phyloP scores from a whole-genome alignment of 2,888 invertebrate species.

The Teleogryllus oceanicus region DNA sequence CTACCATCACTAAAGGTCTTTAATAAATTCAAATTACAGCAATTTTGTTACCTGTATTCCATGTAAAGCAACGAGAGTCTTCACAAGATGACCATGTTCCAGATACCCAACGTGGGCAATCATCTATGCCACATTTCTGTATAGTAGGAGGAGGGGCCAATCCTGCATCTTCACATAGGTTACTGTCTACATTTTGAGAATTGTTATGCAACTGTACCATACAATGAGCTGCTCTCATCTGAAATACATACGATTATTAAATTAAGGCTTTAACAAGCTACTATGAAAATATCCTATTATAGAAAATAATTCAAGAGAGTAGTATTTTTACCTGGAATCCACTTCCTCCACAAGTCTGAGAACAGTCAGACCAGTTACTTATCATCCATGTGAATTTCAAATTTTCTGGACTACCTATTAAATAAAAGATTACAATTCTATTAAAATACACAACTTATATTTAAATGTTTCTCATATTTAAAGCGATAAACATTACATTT shows the following conservation, averaged over 20 bases:
- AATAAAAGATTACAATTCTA: not conserved
- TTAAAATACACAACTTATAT: no score
- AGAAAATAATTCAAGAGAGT: conserved; percentile 20
- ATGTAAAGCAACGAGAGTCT: conserved; percentile 69
- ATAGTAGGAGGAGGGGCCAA: conserved; percentile 61
- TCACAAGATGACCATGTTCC: conserved; percentile 70
- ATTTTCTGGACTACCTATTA: conserved; percentile 46
- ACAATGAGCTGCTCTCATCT: conserved; percentile 69
- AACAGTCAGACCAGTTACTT: conserved; percentile 83
- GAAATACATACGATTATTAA: conserved; percentile 38
- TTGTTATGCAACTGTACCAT: conserved; percentile 60
- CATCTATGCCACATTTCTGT: conserved; percentile 62
- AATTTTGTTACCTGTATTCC: conserved; percentile 59
- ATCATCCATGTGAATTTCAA: conserved; percentile 74
- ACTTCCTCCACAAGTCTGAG: conserved; percentile 73
- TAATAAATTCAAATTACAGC: not conserved
- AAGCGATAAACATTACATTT: no score
- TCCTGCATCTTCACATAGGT: conserved; percentile 68
- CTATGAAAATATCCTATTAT: no score
- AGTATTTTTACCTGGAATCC: conserved; percentile 56
- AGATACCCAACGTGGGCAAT: conserved; percentile 70
- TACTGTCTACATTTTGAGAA: conserved; percentile 59
- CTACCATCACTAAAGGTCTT: no score
- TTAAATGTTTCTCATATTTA: no score
- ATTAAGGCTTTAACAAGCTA: no score